Conservation (phyloP, 1,140 invertebrate genomes). For the Octopus sinensis region DNA sequence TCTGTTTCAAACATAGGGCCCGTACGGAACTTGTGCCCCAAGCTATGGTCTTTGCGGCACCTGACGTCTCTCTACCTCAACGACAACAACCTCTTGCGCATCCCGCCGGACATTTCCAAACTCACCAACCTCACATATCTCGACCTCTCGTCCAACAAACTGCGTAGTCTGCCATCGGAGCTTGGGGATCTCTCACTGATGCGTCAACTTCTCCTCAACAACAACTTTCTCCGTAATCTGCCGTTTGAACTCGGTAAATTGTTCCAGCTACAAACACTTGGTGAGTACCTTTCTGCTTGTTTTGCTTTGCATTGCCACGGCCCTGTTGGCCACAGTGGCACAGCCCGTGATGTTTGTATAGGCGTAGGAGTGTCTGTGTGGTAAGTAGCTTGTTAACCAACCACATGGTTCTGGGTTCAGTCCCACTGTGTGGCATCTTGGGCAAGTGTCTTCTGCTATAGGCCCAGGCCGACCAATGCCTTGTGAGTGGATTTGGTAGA, state of each 20-base stretch:
- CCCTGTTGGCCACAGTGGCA: too few species aligned
- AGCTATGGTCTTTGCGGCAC: slow-evolving; percentile 85
- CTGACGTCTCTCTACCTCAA: slow-evolving; percentile 91
- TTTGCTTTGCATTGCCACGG: too few species aligned
- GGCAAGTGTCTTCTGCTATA: too few species aligned
- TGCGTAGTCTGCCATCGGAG: slow-evolving; percentile 88
- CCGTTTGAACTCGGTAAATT: slow-evolving; percentile 97
- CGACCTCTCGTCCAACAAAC: slow-evolving; percentile 84
- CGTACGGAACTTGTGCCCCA: slow-evolving; percentile 86
- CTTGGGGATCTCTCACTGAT: slow-evolving; percentile 91
- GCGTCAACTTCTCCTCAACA: slow-evolving; percentile 87
- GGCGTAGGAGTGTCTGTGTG: too few species aligned
- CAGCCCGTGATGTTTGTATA: too few species aligned
- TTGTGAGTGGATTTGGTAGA: too few species aligned
- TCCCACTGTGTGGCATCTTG: too few species aligned
- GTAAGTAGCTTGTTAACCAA: too few species aligned
- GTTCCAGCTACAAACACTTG: slow-evolving; percentile 82
- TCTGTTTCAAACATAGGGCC: slow-evolving; percentile 67
- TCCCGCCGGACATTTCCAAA: slow-evolving; percentile 83
- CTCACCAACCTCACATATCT: slow-evolving; percentile 79
- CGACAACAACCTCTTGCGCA: slow-evolving; percentile 83
- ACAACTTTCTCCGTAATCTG: slow-evolving; percentile 88
- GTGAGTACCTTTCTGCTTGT: slow-evolving; percentile 42
- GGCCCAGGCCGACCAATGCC: too few species aligned
- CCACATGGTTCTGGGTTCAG: too few species aligned